phyloP scores from a whole-genome alignment of 2,797 vertebrate species.

The Crax fasciolata region DNA sequence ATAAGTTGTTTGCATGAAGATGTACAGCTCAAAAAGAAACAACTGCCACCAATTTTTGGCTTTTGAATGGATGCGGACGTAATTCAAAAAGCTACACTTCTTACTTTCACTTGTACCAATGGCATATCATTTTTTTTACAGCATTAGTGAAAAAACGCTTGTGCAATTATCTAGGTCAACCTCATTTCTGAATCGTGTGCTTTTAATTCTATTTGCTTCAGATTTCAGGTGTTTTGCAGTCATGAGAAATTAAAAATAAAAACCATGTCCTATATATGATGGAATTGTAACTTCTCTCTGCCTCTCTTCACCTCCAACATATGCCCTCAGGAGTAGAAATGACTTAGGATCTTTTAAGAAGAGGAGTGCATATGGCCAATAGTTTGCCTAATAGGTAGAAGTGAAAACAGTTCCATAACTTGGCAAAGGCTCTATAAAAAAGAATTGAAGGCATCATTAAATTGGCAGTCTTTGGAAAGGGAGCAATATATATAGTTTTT shows the following conservation, averaged over 20 bases:
- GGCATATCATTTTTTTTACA: not conserved
- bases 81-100: not conserved
- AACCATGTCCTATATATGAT: not conserved
- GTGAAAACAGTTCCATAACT: not conserved
- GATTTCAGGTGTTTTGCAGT: not conserved
- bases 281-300: not conserved
- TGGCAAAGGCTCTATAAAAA: fast-evolving
- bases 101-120: not conserved
- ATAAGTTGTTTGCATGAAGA: not conserved
- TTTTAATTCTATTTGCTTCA: not conserved
- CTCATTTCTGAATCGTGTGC: not conserved
- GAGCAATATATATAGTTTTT: not conserved
- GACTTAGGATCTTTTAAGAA: not conserved
- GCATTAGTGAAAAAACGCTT: not conserved
- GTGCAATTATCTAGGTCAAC: not conserved
- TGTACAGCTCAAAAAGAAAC: not conserved
- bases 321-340: not conserved
- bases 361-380: not conserved
- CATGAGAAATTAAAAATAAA: not conserved
- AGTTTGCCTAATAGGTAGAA: not conserved
- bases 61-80: not conserved
- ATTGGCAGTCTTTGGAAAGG: not conserved
- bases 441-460: not conserved
- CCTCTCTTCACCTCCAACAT: not conserved
- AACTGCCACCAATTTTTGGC: not conserved